phyloP scores from a whole-genome alignment of 2,888 invertebrate species.

The Neocrepidodera transversa region DNA sequence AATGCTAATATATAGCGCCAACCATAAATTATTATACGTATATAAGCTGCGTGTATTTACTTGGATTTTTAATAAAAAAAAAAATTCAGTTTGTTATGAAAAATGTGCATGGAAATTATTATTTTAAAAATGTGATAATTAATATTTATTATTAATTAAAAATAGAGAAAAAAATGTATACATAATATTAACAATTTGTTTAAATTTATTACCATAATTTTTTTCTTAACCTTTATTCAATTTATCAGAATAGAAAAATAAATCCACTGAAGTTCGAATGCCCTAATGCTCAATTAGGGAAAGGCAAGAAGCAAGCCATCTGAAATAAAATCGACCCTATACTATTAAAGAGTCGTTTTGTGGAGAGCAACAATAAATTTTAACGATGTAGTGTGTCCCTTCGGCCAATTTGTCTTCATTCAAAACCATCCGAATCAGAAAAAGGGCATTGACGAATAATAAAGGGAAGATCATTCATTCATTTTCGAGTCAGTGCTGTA shows the following conservation, averaged over 20 bases:
- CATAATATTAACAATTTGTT: too few species aligned
- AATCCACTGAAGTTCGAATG: neutral
- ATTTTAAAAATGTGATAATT: too few species aligned
- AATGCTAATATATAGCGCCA: slow-evolving; percentile 8
- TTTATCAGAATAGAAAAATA: too few species aligned
- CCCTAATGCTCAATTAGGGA: slow-evolving; percentile 7
- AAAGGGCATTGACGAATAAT: slow-evolving; percentile 44
- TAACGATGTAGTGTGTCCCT: slow-evolving; percentile 47
- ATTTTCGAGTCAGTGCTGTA: slow-evolving; percentile 31
- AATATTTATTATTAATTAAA: too few species aligned
- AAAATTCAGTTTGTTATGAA: too few species aligned
- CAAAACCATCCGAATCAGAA: slow-evolving; percentile 44
- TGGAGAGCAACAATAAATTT: slow-evolving; percentile 49
- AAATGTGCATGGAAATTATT: too few species aligned
- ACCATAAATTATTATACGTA: slow-evolving; percentile 11
- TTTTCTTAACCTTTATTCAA: too few species aligned
- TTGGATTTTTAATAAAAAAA: too few species aligned
- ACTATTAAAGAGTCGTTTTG: slow-evolving; percentile 47
- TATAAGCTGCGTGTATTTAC: too few species aligned
- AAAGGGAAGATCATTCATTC: slow-evolving; percentile 41
- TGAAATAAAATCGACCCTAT: slow-evolving; percentile 28
- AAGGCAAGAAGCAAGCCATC: slow-evolving; percentile 18
- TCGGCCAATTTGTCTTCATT: slow-evolving; percentile 52
- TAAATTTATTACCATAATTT: too few species aligned
- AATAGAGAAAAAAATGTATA: too few species aligned